Evolutionary conservation across 2,113 vertebrate genomes (phyloP), one percentile per base, ranked within the genome.

Genomic region (Silurus glanis): DNA sequence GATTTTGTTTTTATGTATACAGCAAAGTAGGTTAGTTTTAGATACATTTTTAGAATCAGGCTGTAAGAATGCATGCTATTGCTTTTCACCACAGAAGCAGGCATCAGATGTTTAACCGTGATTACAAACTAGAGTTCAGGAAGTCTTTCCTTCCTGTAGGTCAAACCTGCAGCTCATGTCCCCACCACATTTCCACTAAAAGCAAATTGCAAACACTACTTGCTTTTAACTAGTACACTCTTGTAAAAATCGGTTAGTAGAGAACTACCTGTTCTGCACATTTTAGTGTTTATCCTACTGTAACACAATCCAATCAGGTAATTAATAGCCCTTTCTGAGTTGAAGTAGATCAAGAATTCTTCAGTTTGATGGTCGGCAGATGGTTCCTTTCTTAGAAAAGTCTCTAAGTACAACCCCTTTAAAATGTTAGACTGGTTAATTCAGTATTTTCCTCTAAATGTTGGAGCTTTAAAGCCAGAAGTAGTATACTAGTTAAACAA

Each of bases 121-220:
- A 55, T 69, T 49, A 55, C 47, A 28, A 67, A 51, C 62, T 19
- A 28, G 49, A 17, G 14, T 28, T 21, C 51, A 56, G 53, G 51
- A 69, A n/a, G 51, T 14, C 64, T 47, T 83, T 83, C 53, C 67
- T 74, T 72, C 28, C 82, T 74, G 9, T 71, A 74, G 67, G 82
- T 28, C 82, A 83, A 69, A 83, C 67, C 82, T 83, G 67, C 67
- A 74, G 69, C 82, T 83, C 55, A 74, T 74, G 5, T n/a, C 10
- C 19, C 45, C 82, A 74, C 55, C 76, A 56, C 53, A 58, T 56
- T 79, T 17, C 75, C 25, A 28, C 55, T 56, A 0, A 78, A 78
- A 53, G 16, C 12, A 25, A 8, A 7, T 8, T 16, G 51, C 74
- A 28, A 78, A 19, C 51, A 16, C 16, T 19, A 5, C 53, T 58